These are phyloP conservation scores for Mareca penelope DNA, from an alignment of 2,797 vertebrate species.

Conservation along the genomic window DNA sequence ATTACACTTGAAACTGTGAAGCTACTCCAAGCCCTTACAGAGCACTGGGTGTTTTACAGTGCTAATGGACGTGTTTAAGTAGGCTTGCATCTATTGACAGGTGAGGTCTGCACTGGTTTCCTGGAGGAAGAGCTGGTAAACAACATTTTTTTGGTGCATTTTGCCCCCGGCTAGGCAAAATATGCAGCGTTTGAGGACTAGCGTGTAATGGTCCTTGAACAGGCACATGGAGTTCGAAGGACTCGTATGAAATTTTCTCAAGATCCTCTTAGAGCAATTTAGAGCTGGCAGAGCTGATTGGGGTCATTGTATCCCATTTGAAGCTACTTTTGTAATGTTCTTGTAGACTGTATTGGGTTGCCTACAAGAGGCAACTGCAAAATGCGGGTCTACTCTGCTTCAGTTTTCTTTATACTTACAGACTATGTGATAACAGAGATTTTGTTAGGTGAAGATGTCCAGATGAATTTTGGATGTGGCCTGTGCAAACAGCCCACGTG, in stretches of 20 bases:
- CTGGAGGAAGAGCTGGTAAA: neutral
- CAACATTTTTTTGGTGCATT: neutral
- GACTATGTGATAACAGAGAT: neutral
- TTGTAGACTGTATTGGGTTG: neutral
- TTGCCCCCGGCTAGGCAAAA: neutral
- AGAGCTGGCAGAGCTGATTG: rapidly evolving
- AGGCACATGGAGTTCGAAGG: neutral
- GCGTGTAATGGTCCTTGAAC: neutral
- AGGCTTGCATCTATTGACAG: neutral
- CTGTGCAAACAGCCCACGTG: rapidly evolving
- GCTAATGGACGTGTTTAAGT: neutral
- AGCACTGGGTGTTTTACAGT: neutral
- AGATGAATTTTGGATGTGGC: neutral
- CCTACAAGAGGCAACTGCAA: neutral
- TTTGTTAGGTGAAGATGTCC: neutral
- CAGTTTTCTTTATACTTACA: neutral
- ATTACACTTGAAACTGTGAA: neutral
- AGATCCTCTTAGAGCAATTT: neutral
- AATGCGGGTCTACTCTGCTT: neutral
- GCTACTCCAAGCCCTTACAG: neutral
- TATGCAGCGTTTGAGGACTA: rapidly evolving
- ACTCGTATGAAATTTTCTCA: neutral
- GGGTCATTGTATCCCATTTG: neutral
- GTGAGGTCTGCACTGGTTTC: neutral
- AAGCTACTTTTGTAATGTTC: neutral